These are phyloP conservation scores for Drosophila arizonae DNA, from an alignment of 1,140 invertebrate species.

Conservation along the genomic window DNA sequence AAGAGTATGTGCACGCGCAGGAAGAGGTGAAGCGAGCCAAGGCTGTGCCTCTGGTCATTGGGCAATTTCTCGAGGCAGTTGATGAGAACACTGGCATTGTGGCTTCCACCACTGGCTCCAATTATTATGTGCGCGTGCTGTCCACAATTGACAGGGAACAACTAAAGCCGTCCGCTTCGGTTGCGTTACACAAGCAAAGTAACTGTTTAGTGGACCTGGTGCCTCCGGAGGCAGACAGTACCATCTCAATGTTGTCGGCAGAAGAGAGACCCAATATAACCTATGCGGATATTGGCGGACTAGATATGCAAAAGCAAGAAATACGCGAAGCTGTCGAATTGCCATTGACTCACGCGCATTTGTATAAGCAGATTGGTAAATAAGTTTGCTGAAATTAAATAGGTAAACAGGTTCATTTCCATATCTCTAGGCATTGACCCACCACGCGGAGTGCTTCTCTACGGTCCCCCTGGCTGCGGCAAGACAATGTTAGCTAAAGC, in stretches of 20 bases:
- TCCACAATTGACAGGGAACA: constrained; percentile 97
- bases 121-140: constrained; percentile 98
- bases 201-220: constrained; percentile 98
- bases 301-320: constrained; percentile 99
- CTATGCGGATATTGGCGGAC: constrained; percentile 99
- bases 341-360: constrained; percentile 98
- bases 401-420: neutral
- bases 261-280: constrained; percentile 99
- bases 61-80: constrained; percentile 98
- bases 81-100: constrained; percentile 98
- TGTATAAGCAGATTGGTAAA: constrained; percentile 96
- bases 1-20: constrained; percentile 98
- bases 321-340: constrained; percentile 99
- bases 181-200: constrained; percentile 98
- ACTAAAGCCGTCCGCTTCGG: constrained; percentile 97
- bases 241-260: constrained; percentile 94
- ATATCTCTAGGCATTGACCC: constrained; percentile 89
- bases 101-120: constrained; percentile 92
- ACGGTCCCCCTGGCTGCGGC: constrained; percentile 98
- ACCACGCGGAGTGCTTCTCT: constrained; percentile 99
- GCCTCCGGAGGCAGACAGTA: constrained; percentile 98
- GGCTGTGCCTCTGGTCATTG: constrained; percentile 98
- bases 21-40: constrained; percentile 99
- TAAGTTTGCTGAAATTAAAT: neutral
- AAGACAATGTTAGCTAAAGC: constrained; percentile 99